These are phyloP conservation scores for Polyommatus icarus DNA, from an alignment of 2,888 invertebrate genomes.

Conservation along the genomic window DNA sequence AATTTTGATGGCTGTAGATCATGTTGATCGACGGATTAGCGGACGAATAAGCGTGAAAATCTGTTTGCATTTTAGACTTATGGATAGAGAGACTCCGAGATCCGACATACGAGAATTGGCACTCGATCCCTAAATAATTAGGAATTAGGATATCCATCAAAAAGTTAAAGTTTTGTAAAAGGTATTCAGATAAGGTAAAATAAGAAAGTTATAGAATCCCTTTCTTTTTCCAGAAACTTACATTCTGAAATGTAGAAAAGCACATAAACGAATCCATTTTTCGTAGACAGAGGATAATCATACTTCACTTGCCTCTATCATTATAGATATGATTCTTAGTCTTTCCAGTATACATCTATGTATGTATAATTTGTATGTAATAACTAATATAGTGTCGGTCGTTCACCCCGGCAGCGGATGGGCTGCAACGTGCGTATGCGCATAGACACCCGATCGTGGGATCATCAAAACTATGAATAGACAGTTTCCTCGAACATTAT, in stretches of 20 bases:
- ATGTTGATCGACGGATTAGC: neutral
- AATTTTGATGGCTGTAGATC: neutral
- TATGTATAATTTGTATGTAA: constrained; percentile 37
- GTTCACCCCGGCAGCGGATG: constrained; percentile 63
- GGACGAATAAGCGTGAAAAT: neutral
- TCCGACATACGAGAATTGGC: neutral
- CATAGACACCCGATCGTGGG: constrained; percentile 62
- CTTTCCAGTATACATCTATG: constrained; percentile 38
- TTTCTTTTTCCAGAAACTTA: no score
- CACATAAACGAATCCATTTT: no score
- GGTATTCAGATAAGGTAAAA: no score
- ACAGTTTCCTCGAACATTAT: constrained; percentile 36
- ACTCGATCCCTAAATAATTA: no score
- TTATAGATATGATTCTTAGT: neutral
- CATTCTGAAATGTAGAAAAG: no score
- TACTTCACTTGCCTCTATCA: neutral
- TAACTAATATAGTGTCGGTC: constrained; percentile 54
- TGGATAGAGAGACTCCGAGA: neutral
- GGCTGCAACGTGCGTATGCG: constrained; percentile 59
- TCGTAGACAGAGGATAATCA: no score
- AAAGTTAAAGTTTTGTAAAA: no score
- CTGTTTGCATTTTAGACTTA: neutral
- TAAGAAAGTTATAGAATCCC: no score
- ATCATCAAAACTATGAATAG: constrained; percentile 60
- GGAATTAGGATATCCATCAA: no score